Evolutionary conservation across 2,797 vertebrate genomes (phyloP).

Genomic region (Dromococcyx pavoninus): DNA sequence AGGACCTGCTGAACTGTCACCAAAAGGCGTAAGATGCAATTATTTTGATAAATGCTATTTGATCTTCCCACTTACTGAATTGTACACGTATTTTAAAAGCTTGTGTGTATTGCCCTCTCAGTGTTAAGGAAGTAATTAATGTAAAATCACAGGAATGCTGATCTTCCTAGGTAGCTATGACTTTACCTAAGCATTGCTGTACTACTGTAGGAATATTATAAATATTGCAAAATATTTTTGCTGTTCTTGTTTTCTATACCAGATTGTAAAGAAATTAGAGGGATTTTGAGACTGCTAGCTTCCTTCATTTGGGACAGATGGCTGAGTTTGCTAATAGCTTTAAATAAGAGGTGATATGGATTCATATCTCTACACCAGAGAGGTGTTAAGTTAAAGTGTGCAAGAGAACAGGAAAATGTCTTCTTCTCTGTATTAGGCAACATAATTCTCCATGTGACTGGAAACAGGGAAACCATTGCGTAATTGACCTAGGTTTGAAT

Average conservation of each 20-base stretch:
- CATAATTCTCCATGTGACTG: background rate
- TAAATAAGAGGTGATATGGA: background rate
- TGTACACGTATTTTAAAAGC: background rate
- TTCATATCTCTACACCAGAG: background rate
- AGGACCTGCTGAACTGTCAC: background rate
- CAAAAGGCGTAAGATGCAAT: background rate
- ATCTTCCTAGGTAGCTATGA: background rate
- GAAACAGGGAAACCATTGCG: background rate
- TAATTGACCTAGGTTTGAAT: background rate
- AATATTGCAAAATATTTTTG: background rate
- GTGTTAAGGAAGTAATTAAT: background rate
- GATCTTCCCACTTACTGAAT: background rate
- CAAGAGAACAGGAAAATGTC: background rate
- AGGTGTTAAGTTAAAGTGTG: background rate
- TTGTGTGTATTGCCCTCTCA: background rate
- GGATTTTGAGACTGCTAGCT: background rate
- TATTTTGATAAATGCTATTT: constrained; percentile 21
- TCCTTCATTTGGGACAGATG: background rate
- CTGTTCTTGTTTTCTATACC: background rate
- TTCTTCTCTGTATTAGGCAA: background rate
- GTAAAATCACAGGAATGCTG: background rate
- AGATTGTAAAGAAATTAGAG: background rate
- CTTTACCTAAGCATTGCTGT: background rate
- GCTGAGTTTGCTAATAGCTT: background rate
- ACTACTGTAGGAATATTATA: background rate